These are phyloP conservation scores for Meda fulgida DNA, from an alignment of 2,797 vertebrate species.

Conservation along the genomic window DNA sequence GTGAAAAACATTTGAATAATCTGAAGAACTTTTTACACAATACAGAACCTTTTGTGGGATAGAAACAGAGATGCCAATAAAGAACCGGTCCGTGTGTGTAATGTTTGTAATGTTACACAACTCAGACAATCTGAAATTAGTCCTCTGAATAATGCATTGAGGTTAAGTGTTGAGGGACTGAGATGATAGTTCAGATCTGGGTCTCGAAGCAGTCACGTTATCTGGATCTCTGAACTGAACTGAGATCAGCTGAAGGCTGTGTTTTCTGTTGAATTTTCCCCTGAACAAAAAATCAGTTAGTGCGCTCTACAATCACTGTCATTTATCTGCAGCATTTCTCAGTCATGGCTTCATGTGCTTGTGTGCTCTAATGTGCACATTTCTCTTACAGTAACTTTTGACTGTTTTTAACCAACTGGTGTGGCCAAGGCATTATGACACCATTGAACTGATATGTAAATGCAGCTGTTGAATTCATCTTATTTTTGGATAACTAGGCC, in stretches of 20 bases:
- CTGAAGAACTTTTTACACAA: neutral
- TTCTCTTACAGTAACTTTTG: neutral
- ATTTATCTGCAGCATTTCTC: neutral
- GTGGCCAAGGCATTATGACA: neutral
- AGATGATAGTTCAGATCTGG: constrained; percentile 11
- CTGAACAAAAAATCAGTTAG: constrained; percentile 3
- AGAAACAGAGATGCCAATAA: neutral
- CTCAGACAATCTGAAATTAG: neutral
- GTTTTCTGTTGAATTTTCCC: constrained; percentile 13
- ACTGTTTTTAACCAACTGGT: neutral
- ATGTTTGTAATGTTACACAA: neutral
- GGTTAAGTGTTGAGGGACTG: constrained; percentile 9
- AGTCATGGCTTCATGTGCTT: neutral
- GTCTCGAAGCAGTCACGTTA: neutral
- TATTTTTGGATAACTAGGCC: neutral
- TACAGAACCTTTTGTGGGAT: neutral
- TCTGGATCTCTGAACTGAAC: constrained; percentile 27
- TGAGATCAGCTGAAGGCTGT: constrained; percentile 22
- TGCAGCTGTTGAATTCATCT: neutral
- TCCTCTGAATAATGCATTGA: constrained; percentile 19
- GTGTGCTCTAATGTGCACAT: neutral
- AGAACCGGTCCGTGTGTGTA: no score
- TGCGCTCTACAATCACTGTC: neutral
- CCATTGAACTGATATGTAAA: neutral
- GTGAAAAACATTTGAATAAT: neutral